Evolutionary conservation across 1,140 invertebrate genomes (phyloP).

Genomic region (Rhyzopertha dominica): DNA sequence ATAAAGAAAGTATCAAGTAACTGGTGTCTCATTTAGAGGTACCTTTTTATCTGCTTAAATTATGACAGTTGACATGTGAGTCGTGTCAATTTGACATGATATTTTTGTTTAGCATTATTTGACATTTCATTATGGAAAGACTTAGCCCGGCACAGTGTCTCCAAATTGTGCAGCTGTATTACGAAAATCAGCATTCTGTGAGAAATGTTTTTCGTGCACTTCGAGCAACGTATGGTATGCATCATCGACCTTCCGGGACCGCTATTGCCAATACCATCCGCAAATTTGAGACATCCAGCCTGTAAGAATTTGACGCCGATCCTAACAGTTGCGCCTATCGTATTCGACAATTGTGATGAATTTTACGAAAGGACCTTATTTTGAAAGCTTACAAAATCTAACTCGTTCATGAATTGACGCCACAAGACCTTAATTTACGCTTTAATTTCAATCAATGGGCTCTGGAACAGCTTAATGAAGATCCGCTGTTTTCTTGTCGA

Average conservation of each 20-base stretch:
- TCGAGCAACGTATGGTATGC: too few relatives aligned
- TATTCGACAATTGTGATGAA: too few relatives aligned
- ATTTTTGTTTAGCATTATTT: too few relatives aligned
- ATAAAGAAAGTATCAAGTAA: too few relatives aligned
- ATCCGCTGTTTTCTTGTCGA: conserved; percentile 17
- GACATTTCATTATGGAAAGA: too few relatives aligned
- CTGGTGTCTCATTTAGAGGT: too few relatives aligned
- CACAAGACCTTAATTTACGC: conserved; percentile 11
- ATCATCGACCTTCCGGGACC: background rate
- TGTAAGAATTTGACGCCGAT: too few relatives aligned
- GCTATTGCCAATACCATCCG: background rate
- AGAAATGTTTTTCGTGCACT: conserved; percentile 11
- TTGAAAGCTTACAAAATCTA: too few relatives aligned
- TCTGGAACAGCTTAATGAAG: conserved; percentile 15
- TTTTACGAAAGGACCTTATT: background rate
- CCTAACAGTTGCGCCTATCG: too few relatives aligned
- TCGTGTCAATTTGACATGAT: too few relatives aligned
- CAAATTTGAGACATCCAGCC: background rate
- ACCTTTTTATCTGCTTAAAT: too few relatives aligned
- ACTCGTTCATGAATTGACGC: conserved; percentile 15
- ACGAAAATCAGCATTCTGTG: conserved; percentile 13
- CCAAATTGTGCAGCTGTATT: conserved; percentile 9
- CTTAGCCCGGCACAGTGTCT: conserved; percentile 8
- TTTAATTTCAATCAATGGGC: conserved; percentile 12
- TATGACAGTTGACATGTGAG: too few relatives aligned